Conservation (phyloP, 2,113 vertebrate genomes). For the Heliornis fulica region DNA sequence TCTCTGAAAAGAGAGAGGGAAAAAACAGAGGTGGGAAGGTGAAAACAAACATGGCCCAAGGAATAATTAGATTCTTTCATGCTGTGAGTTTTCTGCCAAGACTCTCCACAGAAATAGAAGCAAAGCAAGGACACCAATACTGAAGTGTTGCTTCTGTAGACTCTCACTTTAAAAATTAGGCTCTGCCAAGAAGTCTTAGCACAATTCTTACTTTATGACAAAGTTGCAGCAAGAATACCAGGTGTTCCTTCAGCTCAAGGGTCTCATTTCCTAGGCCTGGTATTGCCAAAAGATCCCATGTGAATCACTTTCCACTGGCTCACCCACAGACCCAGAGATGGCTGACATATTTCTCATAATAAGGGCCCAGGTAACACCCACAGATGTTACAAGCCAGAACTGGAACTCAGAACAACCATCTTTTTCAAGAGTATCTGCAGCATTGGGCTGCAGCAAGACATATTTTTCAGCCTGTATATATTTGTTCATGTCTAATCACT, state of each 20-base stretch:
- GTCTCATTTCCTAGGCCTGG: neutral
- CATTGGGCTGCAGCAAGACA: neutral
- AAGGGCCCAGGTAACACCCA: neutral
- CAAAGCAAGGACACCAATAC: neutral
- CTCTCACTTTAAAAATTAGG: neutral
- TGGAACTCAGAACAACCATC: neutral
- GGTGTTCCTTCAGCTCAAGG: neutral
- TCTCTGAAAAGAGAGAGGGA: neutral
- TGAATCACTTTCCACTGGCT: neutral
- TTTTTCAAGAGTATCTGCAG: neutral
- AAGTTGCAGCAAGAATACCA: neutral
- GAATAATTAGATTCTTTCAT: neutral
- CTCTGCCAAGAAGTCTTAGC: neutral
- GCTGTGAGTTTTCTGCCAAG: neutral
- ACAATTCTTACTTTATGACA: neutral
- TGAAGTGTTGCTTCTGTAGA: neutral
- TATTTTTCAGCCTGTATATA: neutral
- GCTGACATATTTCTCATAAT: neutral
- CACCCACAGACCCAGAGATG: neutral
- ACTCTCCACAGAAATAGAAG: neutral
- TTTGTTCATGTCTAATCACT: neutral
- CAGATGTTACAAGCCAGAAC: neutral
- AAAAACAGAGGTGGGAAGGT: neutral
- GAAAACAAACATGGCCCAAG: neutral
- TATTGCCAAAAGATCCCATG: neutral